phyloP scores from a whole-genome alignment of 2,113 vertebrate genomes.

The Potamarius usumacintae region DNA sequence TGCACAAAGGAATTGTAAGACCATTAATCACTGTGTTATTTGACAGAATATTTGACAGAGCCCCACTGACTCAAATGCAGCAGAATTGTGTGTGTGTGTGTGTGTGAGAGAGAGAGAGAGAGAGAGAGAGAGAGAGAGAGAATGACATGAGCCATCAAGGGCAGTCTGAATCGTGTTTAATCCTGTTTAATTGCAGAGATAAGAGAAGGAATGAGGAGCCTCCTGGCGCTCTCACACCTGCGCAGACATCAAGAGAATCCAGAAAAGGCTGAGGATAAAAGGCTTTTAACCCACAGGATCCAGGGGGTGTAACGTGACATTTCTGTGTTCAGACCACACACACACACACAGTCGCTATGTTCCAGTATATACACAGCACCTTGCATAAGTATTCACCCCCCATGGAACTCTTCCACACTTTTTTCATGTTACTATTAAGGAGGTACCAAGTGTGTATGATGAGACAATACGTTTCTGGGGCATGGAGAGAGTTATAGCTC shows the following conservation, averaged over 20 bases:
- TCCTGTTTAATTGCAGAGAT: constrained; percentile 54
- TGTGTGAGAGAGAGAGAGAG: neutral
- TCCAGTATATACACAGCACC: neutral
- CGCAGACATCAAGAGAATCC: constrained; percentile 40
- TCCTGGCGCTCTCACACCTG: constrained; percentile 47
- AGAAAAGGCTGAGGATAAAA: constrained; percentile 44
- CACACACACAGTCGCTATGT: neutral
- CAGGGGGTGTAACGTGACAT: constrained; percentile 20
- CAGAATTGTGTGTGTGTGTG: neutral
- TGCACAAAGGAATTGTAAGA: neutral
- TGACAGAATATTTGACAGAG: no score
- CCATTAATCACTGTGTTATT: neutral
- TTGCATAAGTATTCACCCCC: neutral
- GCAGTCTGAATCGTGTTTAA: constrained; percentile 43
- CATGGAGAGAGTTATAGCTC: neutral
- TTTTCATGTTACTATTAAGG: neutral
- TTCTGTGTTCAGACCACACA: constrained; percentile 33
- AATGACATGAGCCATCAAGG: constrained; percentile 41
- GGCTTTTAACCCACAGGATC: constrained; percentile 30
- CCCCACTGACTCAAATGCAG: neutral
- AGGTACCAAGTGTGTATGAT: neutral
- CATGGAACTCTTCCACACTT: neutral
- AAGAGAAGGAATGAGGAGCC: constrained; percentile 26
- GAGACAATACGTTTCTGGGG: neutral
- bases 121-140: neutral